Conservation (phyloP, 2,888 invertebrate species). For the Zaprionus obscuricornis region DNA sequence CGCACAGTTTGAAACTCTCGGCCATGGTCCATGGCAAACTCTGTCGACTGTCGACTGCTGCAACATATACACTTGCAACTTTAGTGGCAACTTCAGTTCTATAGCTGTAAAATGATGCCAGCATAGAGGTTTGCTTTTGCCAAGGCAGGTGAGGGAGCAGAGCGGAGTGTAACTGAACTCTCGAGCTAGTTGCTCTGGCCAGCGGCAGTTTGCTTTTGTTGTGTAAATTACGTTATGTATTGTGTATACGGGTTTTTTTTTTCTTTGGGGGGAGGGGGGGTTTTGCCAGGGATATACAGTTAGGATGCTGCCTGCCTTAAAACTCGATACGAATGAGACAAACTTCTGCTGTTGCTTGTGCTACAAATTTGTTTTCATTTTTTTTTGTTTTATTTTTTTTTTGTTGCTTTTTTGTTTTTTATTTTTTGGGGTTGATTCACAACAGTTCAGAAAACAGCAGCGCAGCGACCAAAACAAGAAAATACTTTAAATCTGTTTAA, state of each 20-base stretch:
- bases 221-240: slow-evolving; percentile 75
- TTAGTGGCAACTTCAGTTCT: slow-evolving; percentile 43
- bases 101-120: slow-evolving; percentile 38
- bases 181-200: slow-evolving; percentile 50
- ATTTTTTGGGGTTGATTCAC: slow-evolving; percentile 6
- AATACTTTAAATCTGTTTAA: slow-evolving; percentile 46
- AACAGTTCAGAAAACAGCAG: no score
- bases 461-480: no score
- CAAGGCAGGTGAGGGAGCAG: no score
- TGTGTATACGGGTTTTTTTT: slow-evolving; percentile 61
- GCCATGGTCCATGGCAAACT: slow-evolving; percentile 57
- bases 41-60: slow-evolving; percentile 15
- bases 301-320: no score
- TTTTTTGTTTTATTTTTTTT: slow-evolving; percentile 10
- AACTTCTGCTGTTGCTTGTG: no score
- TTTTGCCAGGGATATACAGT: slow-evolving; percentile 16
- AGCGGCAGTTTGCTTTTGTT: slow-evolving; percentile 71
- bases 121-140: slow-evolving; percentile 7
- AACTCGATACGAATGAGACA: slow-evolving; percentile 45
- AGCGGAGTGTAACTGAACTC: no score
- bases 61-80: slow-evolving; percentile 24
- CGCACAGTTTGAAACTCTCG: slow-evolving; percentile 41
- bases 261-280: no score
- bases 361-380: slow-evolving; percentile 52
- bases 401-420: background rate